These are phyloP conservation scores for Dryocosmus kuriphilus DNA, from an alignment of 2,888 invertebrate genomes.

Conservation along the genomic window DNA sequence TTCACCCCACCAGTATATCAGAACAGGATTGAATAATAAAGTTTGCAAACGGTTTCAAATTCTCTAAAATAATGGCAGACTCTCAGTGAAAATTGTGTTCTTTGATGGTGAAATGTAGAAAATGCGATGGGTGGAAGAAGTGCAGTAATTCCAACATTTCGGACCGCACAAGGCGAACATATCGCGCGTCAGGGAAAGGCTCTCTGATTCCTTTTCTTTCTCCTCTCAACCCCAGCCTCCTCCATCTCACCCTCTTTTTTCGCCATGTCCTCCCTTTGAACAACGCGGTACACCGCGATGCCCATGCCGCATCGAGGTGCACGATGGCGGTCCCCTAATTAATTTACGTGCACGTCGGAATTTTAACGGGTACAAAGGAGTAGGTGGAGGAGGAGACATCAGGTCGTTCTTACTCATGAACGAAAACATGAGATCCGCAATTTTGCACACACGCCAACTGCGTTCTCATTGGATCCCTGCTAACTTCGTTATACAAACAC, in stretches of 20 bases:
- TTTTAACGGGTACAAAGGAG: constrained; percentile 57
- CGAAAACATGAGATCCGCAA: constrained; percentile 53
- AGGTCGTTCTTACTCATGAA: constrained; percentile 55
- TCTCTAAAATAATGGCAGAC: neutral
- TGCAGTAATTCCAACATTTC: constrained; percentile 51
- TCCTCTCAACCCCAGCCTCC: constrained; percentile 44
- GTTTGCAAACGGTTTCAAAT: no score
- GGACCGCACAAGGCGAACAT: constrained; percentile 43
- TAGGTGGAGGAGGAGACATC: constrained; percentile 53
- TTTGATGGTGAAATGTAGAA: neutral
- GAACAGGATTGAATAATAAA: no score
- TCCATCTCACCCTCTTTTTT: constrained; percentile 46
- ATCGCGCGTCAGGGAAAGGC: constrained; percentile 46
- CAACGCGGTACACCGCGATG: constrained; percentile 38
- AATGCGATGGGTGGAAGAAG: neutral
- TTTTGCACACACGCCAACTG: constrained; percentile 46
- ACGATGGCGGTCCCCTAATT: constrained; percentile 55
- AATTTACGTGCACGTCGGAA: constrained; percentile 58
- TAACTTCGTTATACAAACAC: constrained; percentile 35
- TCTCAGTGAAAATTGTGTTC: neutral
- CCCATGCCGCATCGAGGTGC: constrained; percentile 42
- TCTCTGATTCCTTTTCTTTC: constrained; percentile 51
- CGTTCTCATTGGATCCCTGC: constrained; percentile 39
- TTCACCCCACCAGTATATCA: no score
- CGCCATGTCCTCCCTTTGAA: constrained; percentile 45